A percentile compares a stretch with the other conserved stretches of the same genome.
phyloP scores from a whole-genome alignment of 2,888 invertebrate genomes.

The Lasioglossum lativentre region DNA sequence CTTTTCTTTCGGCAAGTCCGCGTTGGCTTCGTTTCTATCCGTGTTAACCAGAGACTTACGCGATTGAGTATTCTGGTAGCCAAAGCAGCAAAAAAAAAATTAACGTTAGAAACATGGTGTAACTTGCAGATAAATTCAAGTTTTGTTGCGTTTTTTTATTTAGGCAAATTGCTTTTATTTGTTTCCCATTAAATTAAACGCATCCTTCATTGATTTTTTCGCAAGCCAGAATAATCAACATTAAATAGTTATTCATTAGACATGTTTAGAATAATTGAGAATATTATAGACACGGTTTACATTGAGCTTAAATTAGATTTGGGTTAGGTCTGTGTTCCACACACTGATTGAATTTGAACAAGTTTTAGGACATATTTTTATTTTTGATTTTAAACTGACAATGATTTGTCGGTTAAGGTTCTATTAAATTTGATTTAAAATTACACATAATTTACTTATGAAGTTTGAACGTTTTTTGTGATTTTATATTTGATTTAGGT shows the following conservation, averaged over 20 bases:
- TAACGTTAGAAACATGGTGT: neutral
- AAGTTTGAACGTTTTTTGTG: neutral
- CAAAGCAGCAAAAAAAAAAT: neutral
- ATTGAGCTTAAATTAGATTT: neutral
- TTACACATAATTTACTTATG: neutral
- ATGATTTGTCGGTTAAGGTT: neutral
- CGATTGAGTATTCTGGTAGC: neutral
- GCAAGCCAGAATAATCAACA: neutral
- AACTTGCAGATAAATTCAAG: neutral
- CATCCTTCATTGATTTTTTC: neutral
- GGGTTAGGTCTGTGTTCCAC: neutral
- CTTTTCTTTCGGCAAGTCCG: conserved; percentile 13
- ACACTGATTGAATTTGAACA: neutral
- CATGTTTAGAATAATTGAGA: neutral
- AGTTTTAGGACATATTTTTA: neutral
- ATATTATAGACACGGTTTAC: neutral
- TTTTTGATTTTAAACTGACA: neutral
- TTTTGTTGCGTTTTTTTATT: neutral
- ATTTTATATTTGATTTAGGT: neutral
- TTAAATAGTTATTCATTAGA: neutral
- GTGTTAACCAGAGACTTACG: neutral
- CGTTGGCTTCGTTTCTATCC: conserved; percentile 2
- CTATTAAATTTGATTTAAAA: neutral
- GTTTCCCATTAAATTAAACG: neutral
- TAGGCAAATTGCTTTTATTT: neutral